phyloP scores from a whole-genome alignment of 2,888 invertebrate species.

The Entomobrya proxima region DNA sequence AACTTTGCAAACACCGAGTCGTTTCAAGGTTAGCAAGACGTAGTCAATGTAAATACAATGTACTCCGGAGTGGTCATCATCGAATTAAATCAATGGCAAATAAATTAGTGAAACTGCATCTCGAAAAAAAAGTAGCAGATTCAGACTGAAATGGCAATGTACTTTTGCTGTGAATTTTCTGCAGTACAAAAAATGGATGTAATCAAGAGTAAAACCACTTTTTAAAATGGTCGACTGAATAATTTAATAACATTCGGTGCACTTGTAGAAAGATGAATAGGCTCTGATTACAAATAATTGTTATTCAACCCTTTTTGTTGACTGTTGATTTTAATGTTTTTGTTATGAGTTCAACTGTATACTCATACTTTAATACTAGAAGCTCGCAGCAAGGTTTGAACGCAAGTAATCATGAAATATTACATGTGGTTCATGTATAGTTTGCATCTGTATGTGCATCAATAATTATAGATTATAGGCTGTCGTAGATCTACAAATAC shows the following conservation, averaged over 20 bases:
- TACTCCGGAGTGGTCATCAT: neutral
- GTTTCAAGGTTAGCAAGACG: conserved; percentile 37
- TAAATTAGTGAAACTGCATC: conserved; percentile 6
- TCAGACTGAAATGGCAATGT: neutral
- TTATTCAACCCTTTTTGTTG: conserved; percentile 16
- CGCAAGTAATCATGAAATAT: no score
- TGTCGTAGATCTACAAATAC: neutral
- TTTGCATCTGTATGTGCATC: neutral
- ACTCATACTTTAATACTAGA: neutral
- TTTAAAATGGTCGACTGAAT: neutral
- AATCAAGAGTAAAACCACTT: conserved; percentile 31
- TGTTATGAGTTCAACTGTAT: neutral
- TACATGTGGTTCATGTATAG: no score
- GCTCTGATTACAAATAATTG: conserved; percentile 18
- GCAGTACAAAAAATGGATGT: conserved; percentile 1
- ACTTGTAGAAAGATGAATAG: conserved; percentile 26
- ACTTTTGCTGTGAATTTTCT: neutral
- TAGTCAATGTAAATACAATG: neutral
- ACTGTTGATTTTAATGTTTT: conserved; percentile 12
- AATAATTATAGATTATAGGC: neutral
- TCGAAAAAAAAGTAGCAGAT: neutral
- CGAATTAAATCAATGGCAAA: conserved; percentile 2
- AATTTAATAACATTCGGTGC: neutral
- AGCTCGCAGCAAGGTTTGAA: neutral
- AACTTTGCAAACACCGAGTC: conserved; percentile 6